Conservation (phyloP, 2,888 invertebrate genomes). For the Netelia fuscicornis region DNA sequence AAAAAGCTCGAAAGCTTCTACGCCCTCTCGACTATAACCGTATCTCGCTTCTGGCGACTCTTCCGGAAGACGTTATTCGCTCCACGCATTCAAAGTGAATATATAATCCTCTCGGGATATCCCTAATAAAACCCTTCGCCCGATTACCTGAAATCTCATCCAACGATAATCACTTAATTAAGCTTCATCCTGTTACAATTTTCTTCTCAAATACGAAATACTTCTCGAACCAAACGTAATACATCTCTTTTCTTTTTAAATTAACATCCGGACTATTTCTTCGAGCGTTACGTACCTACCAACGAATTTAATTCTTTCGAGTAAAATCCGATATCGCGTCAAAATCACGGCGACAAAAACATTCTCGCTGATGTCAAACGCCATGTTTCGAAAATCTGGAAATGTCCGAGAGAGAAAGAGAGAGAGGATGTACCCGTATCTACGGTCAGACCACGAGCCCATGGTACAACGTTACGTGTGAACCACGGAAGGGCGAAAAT, state of each 20-base stretch:
- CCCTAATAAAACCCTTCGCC: background rate
- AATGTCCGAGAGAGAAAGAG: too few relatives aligned
- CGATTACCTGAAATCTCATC: background rate
- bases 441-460: too few relatives aligned
- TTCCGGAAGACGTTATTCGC: conserved; percentile 23
- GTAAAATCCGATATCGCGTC: background rate
- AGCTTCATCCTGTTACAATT: background rate
- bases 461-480: too few relatives aligned
- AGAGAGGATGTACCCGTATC: too few relatives aligned
- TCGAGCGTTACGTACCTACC: too few relatives aligned
- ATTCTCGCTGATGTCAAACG: too few relatives aligned
- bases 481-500: conserved; percentile 24
- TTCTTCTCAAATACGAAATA: background rate
- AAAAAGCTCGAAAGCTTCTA: conserved; percentile 21
- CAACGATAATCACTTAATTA: background rate
- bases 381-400: too few relatives aligned
- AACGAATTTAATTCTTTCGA: background rate
- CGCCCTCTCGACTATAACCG: background rate
- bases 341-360: too few relatives aligned
- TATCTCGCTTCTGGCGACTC: conserved; percentile 13
- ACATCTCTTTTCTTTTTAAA: background rate
- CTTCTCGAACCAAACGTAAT: background rate
- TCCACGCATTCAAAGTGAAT: conserved; percentile 5
- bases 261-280: too few relatives aligned
- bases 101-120: conserved; percentile 25